These are phyloP conservation scores for Gephyroberyx darwinii DNA, from an alignment of 2,797 vertebrate species.

Conservation along the genomic window DNA sequence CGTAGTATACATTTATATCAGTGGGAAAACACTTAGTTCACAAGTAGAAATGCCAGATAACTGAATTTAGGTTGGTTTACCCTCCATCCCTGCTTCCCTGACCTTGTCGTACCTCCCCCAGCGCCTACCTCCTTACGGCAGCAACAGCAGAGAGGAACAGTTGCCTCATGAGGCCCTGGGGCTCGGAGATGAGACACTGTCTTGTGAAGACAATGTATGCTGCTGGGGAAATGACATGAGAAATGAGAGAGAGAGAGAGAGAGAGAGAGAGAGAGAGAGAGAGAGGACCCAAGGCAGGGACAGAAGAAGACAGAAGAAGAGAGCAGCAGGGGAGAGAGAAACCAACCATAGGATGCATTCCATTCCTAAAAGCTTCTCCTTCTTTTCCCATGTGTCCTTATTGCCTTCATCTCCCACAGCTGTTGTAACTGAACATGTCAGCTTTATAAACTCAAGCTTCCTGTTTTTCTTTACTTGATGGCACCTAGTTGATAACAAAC, in stretches of 20 bases:
- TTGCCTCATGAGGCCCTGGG: slow-evolving; percentile 39
- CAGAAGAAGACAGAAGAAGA: no score
- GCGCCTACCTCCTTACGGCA: neutral
- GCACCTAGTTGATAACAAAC: neutral
- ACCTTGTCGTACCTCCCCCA: slow-evolving; percentile 5
- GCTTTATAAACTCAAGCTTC: neutral
- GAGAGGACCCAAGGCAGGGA: neutral
- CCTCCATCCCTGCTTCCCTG: slow-evolving; percentile 1
- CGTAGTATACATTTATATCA: no score
- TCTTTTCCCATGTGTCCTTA: neutral
- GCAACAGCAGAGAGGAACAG: slow-evolving; percentile 39
- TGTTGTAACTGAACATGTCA: no score
- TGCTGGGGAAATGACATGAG: slow-evolving; percentile 51
- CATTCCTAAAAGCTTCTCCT: neutral
- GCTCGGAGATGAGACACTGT: slow-evolving; percentile 47
- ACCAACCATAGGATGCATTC: neutral
- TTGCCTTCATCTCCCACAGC: neutral
- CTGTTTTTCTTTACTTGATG: neutral
- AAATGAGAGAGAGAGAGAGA: neutral
- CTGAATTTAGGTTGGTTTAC: neutral
- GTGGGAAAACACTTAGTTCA: no score
- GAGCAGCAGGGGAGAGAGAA: neutral
- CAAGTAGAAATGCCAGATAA: no score
- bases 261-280: neutral
- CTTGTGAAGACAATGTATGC: slow-evolving; percentile 29